A percentile compares a stretch with the other conserved stretches of the same genome.
Conservation (phyloP, 2,888 invertebrate genomes). For the Halocaridina rubra region DNA sequence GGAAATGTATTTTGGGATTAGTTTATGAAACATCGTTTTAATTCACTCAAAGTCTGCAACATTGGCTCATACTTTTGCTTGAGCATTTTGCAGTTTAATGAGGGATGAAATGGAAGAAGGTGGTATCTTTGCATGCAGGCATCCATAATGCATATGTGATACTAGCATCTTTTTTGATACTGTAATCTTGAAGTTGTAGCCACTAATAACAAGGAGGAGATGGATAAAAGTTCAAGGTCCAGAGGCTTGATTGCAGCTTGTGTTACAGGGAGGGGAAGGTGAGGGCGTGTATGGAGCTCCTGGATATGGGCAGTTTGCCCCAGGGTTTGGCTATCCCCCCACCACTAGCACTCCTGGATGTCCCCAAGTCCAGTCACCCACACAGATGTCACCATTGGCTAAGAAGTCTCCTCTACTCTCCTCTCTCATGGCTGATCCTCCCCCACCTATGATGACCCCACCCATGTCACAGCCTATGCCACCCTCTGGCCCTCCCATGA, state of each 20-base stretch:
- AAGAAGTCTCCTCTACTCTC: slow-evolving; percentile 71
- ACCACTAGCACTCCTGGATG: slow-evolving; percentile 40
- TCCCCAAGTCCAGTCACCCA: slow-evolving; percentile 47
- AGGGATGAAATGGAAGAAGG: no score
- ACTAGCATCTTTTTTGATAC: no score
- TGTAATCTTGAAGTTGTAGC: no score
- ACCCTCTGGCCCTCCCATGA: slow-evolving; percentile 61
- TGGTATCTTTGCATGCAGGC: no score
- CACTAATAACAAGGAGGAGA: no score
- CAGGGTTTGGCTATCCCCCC: slow-evolving; percentile 45
- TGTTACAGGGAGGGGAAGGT: slow-evolving; percentile 60
- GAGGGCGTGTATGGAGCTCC: slow-evolving; percentile 47
- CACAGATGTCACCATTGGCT: slow-evolving; percentile 68
- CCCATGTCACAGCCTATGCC: slow-evolving; percentile 63
- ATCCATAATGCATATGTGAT: no score
- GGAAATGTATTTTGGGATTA: no score
- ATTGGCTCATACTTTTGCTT: no score
- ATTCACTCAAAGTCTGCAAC: no score
- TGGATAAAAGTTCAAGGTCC: no score
- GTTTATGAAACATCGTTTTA: no score
- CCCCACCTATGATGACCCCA: slow-evolving; percentile 50
- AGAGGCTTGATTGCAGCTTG: slow-evolving; percentile 40
- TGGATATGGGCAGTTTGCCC: slow-evolving; percentile 47
- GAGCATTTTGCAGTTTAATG: no score
- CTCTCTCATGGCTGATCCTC: slow-evolving; percentile 68